phyloP scores from a whole-genome alignment of 2,113 vertebrate genomes.

The Macroglossus sobrinus region DNA sequence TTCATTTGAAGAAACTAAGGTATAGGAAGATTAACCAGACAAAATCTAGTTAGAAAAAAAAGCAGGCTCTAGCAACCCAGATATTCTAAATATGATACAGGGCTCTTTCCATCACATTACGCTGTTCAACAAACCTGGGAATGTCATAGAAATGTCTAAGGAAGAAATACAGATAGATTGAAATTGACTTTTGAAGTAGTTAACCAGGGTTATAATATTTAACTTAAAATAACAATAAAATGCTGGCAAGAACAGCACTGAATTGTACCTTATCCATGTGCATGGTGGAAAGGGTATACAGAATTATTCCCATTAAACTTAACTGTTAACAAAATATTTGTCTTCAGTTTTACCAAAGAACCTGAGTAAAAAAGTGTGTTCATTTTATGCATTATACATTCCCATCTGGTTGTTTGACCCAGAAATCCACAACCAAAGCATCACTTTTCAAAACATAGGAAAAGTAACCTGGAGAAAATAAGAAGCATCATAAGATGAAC shows the following conservation, averaged over 20 bases:
- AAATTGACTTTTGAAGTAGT: background rate
- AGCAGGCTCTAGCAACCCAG: background rate
- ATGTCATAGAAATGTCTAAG: background rate
- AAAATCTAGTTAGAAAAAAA: background rate
- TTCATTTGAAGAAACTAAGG: background rate
- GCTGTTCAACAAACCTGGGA: background rate
- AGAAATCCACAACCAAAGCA: background rate
- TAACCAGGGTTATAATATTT: background rate
- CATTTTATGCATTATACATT: background rate
- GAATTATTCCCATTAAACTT: background rate
- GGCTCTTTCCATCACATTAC: background rate
- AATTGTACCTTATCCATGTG: background rate
- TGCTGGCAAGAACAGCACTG: background rate
- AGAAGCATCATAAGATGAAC: background rate
- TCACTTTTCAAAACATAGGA: background rate
- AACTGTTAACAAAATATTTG: slow-evolving; percentile 11
- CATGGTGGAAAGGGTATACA: background rate
- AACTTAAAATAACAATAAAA: background rate
- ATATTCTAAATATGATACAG: background rate
- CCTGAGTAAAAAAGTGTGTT: background rate
- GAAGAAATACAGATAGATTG: background rate
- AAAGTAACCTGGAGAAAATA: background rate
- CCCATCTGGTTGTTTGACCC: background rate
- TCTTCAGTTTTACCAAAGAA: background rate
- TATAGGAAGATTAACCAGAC: background rate